phyloP scores from a whole-genome alignment of 2,888 invertebrate species.

The Nymphalis c-album region DNA sequence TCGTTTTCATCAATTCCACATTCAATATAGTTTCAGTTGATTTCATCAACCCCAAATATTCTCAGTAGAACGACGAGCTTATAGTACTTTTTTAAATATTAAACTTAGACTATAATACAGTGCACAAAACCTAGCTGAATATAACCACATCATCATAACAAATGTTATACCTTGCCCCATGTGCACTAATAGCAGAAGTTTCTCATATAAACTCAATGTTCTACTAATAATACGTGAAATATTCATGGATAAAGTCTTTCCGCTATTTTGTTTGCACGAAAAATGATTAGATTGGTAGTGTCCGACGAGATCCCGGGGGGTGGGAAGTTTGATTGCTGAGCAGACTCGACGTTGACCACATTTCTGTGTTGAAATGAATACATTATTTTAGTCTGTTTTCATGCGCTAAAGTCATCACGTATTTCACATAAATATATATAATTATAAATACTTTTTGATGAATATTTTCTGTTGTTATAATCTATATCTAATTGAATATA shows the following conservation, averaged over 20 bases:
- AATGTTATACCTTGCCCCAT: constrained; percentile 50
- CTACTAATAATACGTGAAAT: constrained; percentile 72
- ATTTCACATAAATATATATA: constrained; percentile 22
- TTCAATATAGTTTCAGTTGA: too few species aligned
- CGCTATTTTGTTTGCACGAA: constrained; percentile 65
- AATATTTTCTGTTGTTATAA: neutral
- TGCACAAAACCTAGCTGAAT: neutral
- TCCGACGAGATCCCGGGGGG: constrained; percentile 55
- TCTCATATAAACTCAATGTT: constrained; percentile 65
- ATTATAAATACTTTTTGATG: constrained; percentile 7
- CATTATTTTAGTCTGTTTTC: constrained; percentile 54
- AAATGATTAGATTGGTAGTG: constrained; percentile 76
- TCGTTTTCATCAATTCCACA: too few species aligned
- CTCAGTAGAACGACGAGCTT: too few species aligned
- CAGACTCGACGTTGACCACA: constrained; percentile 63
- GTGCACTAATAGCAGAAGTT: constrained; percentile 61
- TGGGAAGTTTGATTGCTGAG: constrained; percentile 76
- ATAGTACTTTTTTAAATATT: too few species aligned
- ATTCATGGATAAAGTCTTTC: constrained; percentile 71
- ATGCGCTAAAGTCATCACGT: constrained; percentile 33
- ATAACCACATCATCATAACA: neutral
- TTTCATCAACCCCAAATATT: too few species aligned
- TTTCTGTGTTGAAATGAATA: constrained; percentile 75
- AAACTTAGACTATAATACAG: neutral
- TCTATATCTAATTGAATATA: too few species aligned